Evolutionary conservation across 1,140 invertebrate genomes (phyloP), one percentile per base, ranked within the genome.

Genomic region (Dendrolimus kikuchii): DNA sequence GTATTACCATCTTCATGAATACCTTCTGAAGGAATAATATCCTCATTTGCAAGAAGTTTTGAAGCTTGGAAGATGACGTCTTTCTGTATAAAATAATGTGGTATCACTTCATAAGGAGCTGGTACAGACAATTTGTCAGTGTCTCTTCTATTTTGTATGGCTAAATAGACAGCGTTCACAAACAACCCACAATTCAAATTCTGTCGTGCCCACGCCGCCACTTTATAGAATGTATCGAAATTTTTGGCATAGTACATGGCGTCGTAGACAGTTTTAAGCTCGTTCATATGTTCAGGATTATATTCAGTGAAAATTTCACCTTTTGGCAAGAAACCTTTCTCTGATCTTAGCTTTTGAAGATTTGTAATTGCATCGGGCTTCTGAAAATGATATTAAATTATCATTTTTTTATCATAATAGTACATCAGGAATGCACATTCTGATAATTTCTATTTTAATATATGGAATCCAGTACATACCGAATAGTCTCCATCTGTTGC

Each of bases 211-310:
- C 88, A 90, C 7, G 82, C 63, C 4, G 90, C 89, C 0, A 84
- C 83, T 60, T 88, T 89, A 62, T 38, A 51, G 9, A 51, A 51
- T 10, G 38, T 7, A 7, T 51, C 50, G 9, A 51, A 45, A 10
- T n/a, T 51, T 59, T 90, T 91, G 47, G 91, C 90, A 46, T 88
- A 89, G 70, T 89, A 91, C 71, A 92, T 89, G 38, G 91, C 53
- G 40, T 89, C 60, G 61, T 75, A 83, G 6, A 91, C 56, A 0
- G 78, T 61, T 54, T 73, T 61, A 0, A 81, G 61, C 54, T 88
- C 83, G 48, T 72, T 66, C 40, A 77, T 55, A 57, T 85, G 76
- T 46, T 68, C 60, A 40, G 57, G 43, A 46, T 83, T 71, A 53
- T 73, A 78, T 61, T 86, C 75, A 10, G 80, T 73, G 63, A 88